Base-by-base conservation (phyloP, 23 tunicate genomes). In the Ciona savignyi region DNA sequence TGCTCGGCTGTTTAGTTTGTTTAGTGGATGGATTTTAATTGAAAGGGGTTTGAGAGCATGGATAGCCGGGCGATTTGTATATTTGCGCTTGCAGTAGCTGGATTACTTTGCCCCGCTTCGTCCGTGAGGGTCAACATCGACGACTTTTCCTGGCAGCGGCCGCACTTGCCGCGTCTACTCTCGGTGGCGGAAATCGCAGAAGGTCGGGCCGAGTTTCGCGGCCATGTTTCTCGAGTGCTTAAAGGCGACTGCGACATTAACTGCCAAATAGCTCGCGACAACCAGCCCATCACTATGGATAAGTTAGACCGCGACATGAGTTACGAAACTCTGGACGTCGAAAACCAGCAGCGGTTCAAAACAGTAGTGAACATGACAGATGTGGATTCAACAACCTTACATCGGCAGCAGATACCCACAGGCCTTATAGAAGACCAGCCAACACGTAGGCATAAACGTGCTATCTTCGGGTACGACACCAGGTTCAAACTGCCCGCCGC, bases 401-500 rank as follows among this genome's bases (percentile, higher is more conserved):
- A 3, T 1, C 3, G 1, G 31, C 29, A 27, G 15, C 35, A 33
- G 2, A 33, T 25, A 27, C 29, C 25, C n/a, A 65, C 2, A 3
- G 60, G 74, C 30, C 20, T 22, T 9, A 23, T 23, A 4, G 51
- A 21, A 3, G 64, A 71, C 3, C 27, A 29, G 30, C 6, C n/a
- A 29, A 19, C 73, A 31, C n/a, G n/a, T n/a, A 24, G 71, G 34
- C 51, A 61, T 4, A 85, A 66, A 63, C 74, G 98, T 33, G 79
- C 73, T 23, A 67, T 93, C 25, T 80, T 93, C 35, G 98, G 92
- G 62, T 73, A 72, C 32, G 98, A 93, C 84, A 86, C 98, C 28
- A 63, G 98, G 61, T 86, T 73, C 66, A n/a, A 80, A 26, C 69
- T 93, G 21, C 70, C 80, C 3, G 26, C 80, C 22, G 28, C 78